A percentile compares a stretch with the other conserved stretches of the same genome.
Conservation (phyloP, 2,797 vertebrate species). For the Lutjanus argentimaculatus region DNA sequence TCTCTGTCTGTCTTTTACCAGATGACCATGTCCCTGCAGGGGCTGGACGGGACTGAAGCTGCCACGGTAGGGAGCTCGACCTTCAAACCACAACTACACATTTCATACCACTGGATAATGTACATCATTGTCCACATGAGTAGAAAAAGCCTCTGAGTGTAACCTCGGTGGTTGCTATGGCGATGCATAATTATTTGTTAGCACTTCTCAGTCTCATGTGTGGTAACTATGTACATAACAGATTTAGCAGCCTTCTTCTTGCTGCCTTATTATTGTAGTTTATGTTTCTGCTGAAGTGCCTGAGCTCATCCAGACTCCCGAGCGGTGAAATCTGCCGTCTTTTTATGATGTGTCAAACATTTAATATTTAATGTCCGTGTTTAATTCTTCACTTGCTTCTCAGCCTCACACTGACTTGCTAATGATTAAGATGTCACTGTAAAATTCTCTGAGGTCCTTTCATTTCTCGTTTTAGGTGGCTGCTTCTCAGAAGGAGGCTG, state of each 20-base stretch:
- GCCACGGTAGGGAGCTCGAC: slow-evolving; percentile 73
- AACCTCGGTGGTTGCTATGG: slow-evolving; percentile 66
- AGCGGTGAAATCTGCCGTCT: neutral
- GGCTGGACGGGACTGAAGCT: slow-evolving; percentile 68
- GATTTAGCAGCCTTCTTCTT: slow-evolving; percentile 49
- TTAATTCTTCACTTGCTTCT: slow-evolving; percentile 19
- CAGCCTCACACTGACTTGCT: neutral
- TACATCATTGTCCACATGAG: slow-evolving; percentile 35
- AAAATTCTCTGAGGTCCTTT: slow-evolving; percentile 44
- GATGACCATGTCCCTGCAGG: slow-evolving; percentile 84
- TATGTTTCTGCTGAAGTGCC: slow-evolving; percentile 21
- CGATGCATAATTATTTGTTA: slow-evolving; percentile 56
- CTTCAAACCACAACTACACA: slow-evolving; percentile 46
- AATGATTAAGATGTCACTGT: slow-evolving; percentile 22
- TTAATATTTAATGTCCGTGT: slow-evolving; percentile 14
- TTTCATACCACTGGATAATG: slow-evolving; percentile 30
- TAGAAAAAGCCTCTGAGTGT: slow-evolving; percentile 31
- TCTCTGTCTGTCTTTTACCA: slow-evolving; percentile 48
- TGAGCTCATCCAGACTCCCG: neutral
- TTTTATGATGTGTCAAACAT: slow-evolving; percentile 13
- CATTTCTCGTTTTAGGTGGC: slow-evolving; percentile 71
- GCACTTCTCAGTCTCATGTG: slow-evolving; percentile 52
- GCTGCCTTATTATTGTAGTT: slow-evolving; percentile 29
- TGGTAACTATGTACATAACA: slow-evolving; percentile 59
- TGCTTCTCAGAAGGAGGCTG: slow-evolving; percentile 65